Base-by-base conservation (phyloP, 2,888 invertebrate genomes). In the Lochmaea capreae region DNA sequence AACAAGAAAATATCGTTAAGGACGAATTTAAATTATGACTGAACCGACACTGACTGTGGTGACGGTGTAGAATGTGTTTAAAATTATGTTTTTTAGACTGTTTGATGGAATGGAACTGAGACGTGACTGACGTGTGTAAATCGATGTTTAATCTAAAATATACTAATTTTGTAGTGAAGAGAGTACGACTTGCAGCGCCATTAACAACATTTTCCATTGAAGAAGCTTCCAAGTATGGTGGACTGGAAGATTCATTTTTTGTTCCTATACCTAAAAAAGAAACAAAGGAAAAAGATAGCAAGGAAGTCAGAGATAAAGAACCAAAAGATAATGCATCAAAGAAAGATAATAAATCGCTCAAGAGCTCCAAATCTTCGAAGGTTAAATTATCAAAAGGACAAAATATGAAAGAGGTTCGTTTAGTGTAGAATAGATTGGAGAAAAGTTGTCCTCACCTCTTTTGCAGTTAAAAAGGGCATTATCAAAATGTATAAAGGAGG, bases 221-320 rank as follows among this genome's bases (percentile, higher is more conserved):
- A 59, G 86, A 87, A 80, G 83, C 86, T 22, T 69, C 79, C 10
- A 76, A 79, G 58, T 73, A 74, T 43, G 81, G 83, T 11, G 86
- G 86, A 6, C 72, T 84, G 16, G 77, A 79, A 10, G 82, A 85
- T 72, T 87, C 87, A 0, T 83, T 82, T 79, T 87, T 86, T 77
- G 72, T 83, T 58, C 85, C 86, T 4, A 81, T 81, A 75, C 71
- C 72, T 1, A 76, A 79, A 72, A 72, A 71, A 39, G 71, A 46
- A 54, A 16, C 42, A n/a, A 67, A 62, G 10, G 69, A 75, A 22
- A 77, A 76, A 65, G 75, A 66, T 33, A 52, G 22, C 14, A 71
- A 39, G 0, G 74, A 69, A 22, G 62, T 65, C 49, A 65, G 69
- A 46, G 70, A 66, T 33, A 74, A 66, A 26, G 68, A 52, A 63